These are phyloP conservation scores for Fistularia commersonii DNA, from an alignment of 2,797 vertebrate genomes.

Conservation along the genomic window DNA sequence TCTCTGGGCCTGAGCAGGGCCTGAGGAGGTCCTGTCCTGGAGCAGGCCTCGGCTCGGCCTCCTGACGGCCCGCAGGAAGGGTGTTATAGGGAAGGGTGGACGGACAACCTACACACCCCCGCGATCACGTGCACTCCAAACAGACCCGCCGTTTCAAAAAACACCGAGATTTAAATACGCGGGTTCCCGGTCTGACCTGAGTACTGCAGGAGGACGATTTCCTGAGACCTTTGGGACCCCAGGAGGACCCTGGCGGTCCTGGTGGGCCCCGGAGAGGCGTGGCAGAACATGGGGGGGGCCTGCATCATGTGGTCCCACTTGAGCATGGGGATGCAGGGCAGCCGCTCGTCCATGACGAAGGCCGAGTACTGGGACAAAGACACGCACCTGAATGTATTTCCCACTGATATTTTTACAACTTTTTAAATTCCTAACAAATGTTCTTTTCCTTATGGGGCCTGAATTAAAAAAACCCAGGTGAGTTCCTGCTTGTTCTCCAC, in stretches of 20 bases:
- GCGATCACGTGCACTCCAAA: neutral
- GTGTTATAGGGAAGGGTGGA: too few species aligned
- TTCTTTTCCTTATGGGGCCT: too few species aligned
- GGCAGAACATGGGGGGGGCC: slow-evolving; percentile 77
- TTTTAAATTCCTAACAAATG: too few species aligned
- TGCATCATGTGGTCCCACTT: slow-evolving; percentile 87
- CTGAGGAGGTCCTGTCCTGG: slow-evolving; percentile 69
- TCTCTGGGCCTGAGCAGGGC: slow-evolving; percentile 71
- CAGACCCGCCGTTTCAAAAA: too few species aligned
- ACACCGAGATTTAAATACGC: neutral
- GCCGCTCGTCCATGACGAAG: slow-evolving; percentile 89
- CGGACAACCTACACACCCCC: too few species aligned
- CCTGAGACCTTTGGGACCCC: slow-evolving; percentile 75
- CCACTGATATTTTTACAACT: too few species aligned
- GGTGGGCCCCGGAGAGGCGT: slow-evolving; percentile 28
- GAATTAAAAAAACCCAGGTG: too few species aligned
- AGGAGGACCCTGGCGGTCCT: slow-evolving; percentile 77
- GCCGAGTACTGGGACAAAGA: slow-evolving; percentile 74
- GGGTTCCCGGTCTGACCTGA: slow-evolving; percentile 65
- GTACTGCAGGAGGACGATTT: slow-evolving; percentile 83
- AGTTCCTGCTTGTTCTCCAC: too few species aligned
- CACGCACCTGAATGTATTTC: neutral
- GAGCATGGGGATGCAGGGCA: slow-evolving; percentile 81
- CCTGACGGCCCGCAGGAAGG: too few species aligned
- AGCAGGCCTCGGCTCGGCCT: slow-evolving; percentile 58